Percentiles rank a stretch among this genome's conserved stretches.
These are phyloP conservation scores for Cyanoderma ruficeps DNA, from an alignment of 2,113 vertebrate species.

Conservation along the genomic window DNA sequence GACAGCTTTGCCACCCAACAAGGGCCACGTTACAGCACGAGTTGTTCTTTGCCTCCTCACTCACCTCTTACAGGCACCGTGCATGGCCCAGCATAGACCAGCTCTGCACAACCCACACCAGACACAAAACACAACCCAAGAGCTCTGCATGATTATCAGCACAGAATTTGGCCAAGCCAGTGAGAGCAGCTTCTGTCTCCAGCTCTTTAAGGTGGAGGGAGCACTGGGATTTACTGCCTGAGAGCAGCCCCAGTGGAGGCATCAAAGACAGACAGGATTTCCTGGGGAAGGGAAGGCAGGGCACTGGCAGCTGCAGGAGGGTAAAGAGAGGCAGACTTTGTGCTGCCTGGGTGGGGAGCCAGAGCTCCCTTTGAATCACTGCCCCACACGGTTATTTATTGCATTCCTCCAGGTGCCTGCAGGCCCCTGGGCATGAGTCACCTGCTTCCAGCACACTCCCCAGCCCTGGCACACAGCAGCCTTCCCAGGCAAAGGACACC, in stretches of 20 bases:
- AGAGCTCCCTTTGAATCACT: background rate
- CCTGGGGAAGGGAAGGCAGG: background rate
- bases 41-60: background rate
- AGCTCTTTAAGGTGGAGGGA: background rate
- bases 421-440: conserved; percentile 40
- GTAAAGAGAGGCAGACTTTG: background rate
- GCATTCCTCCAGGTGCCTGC: conserved; percentile 2
- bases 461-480: background rate
- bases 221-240: background rate
- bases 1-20: background rate
- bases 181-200: background rate
- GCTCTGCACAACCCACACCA: background rate
- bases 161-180: background rate
- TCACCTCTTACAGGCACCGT: background rate
- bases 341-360: background rate
- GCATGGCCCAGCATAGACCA: background rate
- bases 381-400: background rate
- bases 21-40: background rate
- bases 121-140: background rate
- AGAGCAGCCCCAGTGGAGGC: background rate
- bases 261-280: background rate
- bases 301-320: background rate
- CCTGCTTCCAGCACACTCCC: conserved; percentile 16
- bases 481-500: background rate
- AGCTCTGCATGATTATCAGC: background rate